Evolutionary conservation across 2,113 vertebrate genomes (phyloP).

Genomic region (Benitochromis conjunctus): DNA sequence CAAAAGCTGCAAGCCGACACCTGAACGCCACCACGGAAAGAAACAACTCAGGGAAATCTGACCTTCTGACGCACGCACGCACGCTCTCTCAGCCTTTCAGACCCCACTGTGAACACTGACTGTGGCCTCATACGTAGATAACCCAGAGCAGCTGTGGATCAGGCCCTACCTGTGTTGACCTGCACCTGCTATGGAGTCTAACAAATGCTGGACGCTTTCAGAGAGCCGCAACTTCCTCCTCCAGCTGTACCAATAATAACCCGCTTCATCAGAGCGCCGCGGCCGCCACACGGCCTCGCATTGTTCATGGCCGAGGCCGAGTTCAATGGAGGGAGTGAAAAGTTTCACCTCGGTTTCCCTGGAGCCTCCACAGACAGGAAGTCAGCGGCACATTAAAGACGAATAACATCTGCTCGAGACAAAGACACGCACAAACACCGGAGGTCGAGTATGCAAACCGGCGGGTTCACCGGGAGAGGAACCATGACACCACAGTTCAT

Average conservation of each 20-base stretch:
- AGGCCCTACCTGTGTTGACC: fast-evolving
- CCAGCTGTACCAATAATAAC: neutral
- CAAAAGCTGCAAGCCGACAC: neutral
- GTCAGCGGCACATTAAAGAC: neutral
- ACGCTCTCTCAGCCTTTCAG: neutral
- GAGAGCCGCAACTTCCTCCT: neutral
- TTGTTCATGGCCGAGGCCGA: neutral
- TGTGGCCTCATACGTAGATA: neutral
- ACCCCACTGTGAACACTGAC: fast-evolving
- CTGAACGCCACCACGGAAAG: neutral
- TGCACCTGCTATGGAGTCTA: neutral
- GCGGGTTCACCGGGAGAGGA: neutral
- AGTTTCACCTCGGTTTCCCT: neutral
- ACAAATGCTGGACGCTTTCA: neutral
- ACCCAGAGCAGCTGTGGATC: neutral
- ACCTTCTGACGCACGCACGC: neutral
- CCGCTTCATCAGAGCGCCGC: neutral
- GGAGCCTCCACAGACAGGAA: neutral
- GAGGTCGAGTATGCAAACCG: neutral
- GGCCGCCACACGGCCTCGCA: neutral
- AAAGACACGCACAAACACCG: neutral
- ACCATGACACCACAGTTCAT: fast-evolving
- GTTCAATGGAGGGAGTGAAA: neutral
- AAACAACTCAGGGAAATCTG: fast-evolving
- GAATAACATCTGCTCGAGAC: neutral